These are phyloP conservation scores for Lasiurus cinereus DNA, from an alignment of 2,113 vertebrate species.

Conservation along the genomic window DNA sequence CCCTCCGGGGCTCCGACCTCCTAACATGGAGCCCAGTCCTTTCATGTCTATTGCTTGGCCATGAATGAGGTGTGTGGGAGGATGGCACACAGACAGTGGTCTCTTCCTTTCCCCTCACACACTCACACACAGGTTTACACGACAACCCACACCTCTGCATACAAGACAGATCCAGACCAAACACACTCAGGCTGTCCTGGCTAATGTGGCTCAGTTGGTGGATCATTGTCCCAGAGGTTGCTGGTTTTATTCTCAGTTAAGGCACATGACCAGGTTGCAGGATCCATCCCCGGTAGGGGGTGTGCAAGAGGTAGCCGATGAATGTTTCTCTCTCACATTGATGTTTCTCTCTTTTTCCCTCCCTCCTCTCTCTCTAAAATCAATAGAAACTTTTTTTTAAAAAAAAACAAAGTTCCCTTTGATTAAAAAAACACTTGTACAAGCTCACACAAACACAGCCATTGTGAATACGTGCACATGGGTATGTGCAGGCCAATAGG, in stretches of 20 bases:
- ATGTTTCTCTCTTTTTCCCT: too few relatives aligned
- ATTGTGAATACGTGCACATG: not conserved
- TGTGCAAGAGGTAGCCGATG: not conserved
- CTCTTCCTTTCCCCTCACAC: not conserved
- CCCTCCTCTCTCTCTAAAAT: not conserved
- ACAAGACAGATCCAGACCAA: not conserved
- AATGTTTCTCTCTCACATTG: not conserved
- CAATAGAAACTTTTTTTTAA: not conserved
- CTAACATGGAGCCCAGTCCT: not conserved
- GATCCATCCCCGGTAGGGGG: too few relatives aligned
- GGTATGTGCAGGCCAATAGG: not conserved
- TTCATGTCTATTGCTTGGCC: not conserved
- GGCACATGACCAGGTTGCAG: not conserved
- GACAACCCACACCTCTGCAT: not conserved
- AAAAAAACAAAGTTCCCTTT: not conserved
- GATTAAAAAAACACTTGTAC: not conserved
- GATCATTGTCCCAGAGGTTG: not conserved
- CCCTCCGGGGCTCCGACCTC: not conserved
- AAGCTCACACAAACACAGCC: not conserved
- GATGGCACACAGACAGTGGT: not conserved
- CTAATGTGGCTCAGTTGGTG: not conserved
- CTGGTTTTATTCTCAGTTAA: not conserved
- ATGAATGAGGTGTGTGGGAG: fast-evolving
- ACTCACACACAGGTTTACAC: not conserved
- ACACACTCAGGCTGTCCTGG: not conserved